A percentile compares a stretch with the other conserved stretches of the same genome.
Evolutionary conservation across 2,797 vertebrate genomes (phyloP).

Genomic region (Ctenopoma multispine): DNA sequence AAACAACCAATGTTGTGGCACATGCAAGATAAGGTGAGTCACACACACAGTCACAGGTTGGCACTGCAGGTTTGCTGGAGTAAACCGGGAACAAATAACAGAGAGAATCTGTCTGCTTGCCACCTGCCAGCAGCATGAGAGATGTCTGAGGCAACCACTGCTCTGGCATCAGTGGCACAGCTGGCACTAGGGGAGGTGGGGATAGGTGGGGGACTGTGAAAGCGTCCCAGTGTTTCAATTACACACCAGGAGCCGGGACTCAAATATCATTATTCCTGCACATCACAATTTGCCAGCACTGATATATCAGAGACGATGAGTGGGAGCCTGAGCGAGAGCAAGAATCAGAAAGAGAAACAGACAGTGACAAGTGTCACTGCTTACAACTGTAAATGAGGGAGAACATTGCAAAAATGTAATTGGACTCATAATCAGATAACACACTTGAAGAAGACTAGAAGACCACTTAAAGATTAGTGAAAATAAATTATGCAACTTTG

Average conservation of each 20-base stretch:
- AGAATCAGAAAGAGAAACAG: conserved; percentile 27
- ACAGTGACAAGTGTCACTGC: conserved; percentile 11
- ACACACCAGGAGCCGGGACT: conserved; percentile 68
- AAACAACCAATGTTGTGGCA: neutral
- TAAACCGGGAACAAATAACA: conserved; percentile 58
- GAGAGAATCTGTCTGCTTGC: conserved; percentile 40
- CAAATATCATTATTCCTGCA: conserved; percentile 66
- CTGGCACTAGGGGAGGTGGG: conserved; percentile 47
- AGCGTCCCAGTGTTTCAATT: conserved; percentile 72
- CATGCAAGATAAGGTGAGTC: conserved; percentile 17
- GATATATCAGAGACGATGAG: conserved; percentile 57
- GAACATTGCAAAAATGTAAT: conserved; percentile 27
- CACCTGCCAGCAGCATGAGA: conserved; percentile 62
- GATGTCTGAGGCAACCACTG: conserved; percentile 51
- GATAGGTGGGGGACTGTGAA: conserved; percentile 33
- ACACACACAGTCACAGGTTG: conserved; percentile 10
- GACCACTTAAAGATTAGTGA: conserved; percentile 17
- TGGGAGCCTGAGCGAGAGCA: conserved; percentile 32
- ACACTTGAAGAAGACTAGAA: conserved; percentile 9
- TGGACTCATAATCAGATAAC: conserved; percentile 32
- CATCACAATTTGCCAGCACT: conserved; percentile 61
- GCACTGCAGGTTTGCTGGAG: conserved; percentile 25
- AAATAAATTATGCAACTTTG: conserved; percentile 8
- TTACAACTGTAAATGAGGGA: conserved; percentile 25
- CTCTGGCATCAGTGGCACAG: conserved; percentile 68